Evolutionary conservation across 2,888 invertebrate species (phyloP), one percentile per base, ranked within the genome.

Genomic region (Uropetala carovei): DNA sequence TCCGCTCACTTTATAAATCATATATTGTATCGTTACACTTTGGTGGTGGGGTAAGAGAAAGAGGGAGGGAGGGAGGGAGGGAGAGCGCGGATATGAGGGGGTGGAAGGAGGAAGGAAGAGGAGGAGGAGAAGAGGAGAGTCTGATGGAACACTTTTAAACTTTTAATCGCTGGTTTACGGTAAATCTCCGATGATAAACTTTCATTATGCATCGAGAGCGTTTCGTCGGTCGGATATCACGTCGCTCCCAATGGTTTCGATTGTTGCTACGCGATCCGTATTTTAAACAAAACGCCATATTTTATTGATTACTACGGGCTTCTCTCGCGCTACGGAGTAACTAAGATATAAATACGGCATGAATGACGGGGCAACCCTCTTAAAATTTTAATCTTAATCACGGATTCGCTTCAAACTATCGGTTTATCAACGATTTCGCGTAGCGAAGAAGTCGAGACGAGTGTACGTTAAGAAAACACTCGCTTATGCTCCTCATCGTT

Each of bases 131-230:
- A 13, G 83, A 43, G 14, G 57, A 43, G 89, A 68, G 89, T 60
- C 43, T 89, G 89, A 89, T 89, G 89, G 68, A 89, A 89, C 89
- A 64, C 68, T 89, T 89, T 89, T 60, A 89, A 89, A 89, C 68
- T 89, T 89, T 89, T 89, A 89, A 89, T 89, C 89, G 60, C 89
- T 89, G 89, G 89, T 89, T 89, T 89, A 89, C 89, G 89, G 64
- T 64, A 89, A 89, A 89, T 89, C 89, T 89, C 64, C 43, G 89
- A 75, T 64, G 89, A 89, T 89, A 89, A 89, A 89, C 89, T 89
- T 64, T 64, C 30, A 89, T 64, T 43, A 89, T 68, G 89, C 68
- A 89, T 89, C 89, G 89, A 89, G 18, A 27, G 10, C 75, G 75
- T n/a, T 68, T 22, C n/a, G 68, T 13, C 18, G 64, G 43, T 68